Base-by-base conservation (phyloP, 2,797 vertebrate species). In the Hippoglossus hippoglossus region DNA sequence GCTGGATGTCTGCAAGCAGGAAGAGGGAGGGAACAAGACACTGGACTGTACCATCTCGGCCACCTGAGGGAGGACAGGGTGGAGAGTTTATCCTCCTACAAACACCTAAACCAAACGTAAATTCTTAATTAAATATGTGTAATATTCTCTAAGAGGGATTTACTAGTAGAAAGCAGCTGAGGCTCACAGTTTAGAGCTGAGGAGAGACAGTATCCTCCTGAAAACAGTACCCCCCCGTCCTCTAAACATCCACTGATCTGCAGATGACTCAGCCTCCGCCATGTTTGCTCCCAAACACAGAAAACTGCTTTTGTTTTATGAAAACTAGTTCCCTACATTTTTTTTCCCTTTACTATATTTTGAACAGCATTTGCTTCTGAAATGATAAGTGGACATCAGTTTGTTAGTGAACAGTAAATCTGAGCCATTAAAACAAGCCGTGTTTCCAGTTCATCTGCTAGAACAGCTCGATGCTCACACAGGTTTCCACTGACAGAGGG, bases 231-330 rank as follows among this genome's bases (percentile, higher is more conserved):
- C 44, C 73, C 64, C n/a, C n/a, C 39, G 3, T 73, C 63, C 63
- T 70, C 53, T 58, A 73, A 77, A 86, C 70, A 80, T 81, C 73
- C 79, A 86, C 54, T 77, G 60, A 83, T 90, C 84, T 74, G 75
- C 5, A 67, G 82, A 93, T 90, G 92, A 92, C 89, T 92, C 87
- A 91, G 87, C 85, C 81, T 76, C 80, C 0, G 87, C 87, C 91
- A 92, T 89, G 85, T 91, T 91, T 86, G 79, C 82, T 87, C 73
- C 75, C 19, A 83, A 87, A 80, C 56, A 73, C 72, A 70, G 82
- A 67, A 84, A 88, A 83, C 80, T 83, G 73, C 65, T 73, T 75
- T 67, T 10, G 74, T 84, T 73, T 67, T 51, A 80, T 25, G 61
- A 79, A 85, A 77, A 75, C 62, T 72, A 44, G 25, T 61, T 57